phyloP scores from a whole-genome alignment of 2,797 vertebrate species.

The Gymnothorax reevesii region DNA sequence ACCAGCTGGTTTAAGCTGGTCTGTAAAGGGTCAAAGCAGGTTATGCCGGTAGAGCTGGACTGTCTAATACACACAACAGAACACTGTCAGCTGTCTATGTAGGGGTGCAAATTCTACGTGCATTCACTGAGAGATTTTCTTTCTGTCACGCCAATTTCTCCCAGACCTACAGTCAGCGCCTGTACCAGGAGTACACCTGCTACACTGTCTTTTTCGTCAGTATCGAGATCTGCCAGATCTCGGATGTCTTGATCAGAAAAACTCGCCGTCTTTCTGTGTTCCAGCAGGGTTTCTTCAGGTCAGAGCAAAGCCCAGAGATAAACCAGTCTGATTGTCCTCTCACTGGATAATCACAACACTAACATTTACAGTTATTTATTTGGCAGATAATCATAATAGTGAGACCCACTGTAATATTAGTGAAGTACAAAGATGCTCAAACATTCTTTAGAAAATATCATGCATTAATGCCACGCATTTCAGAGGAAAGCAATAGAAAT shows the following conservation, averaged over 20 bases:
- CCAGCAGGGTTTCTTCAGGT: constrained; percentile 87
- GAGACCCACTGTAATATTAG: background rate
- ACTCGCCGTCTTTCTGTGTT: constrained; percentile 83
- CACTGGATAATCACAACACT: background rate
- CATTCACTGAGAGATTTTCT: background rate
- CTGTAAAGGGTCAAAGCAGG: no score
- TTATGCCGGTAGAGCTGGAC: no score
- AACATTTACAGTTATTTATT: background rate
- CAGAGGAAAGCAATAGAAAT: background rate
- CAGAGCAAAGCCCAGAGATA: constrained; percentile 10
- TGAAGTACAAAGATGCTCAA: background rate
- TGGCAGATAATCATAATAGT: background rate
- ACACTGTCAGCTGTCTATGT: background rate
- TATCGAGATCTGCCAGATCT: constrained; percentile 88
- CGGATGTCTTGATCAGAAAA: constrained; percentile 86
- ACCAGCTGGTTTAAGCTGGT: no score
- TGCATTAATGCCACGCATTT: background rate
- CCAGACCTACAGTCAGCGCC: constrained; percentile 80
- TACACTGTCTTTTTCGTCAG: constrained; percentile 90
- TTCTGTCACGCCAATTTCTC: no score
- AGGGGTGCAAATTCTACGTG: background rate
- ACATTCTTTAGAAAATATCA: background rate
- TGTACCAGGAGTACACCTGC: constrained; percentile 85
- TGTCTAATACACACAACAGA: no score
- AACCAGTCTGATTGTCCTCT: background rate